Evolutionary conservation across 53 echinoderm and acorn worm species (phyloP).

Genomic region (Holothuria scabra): DNA sequence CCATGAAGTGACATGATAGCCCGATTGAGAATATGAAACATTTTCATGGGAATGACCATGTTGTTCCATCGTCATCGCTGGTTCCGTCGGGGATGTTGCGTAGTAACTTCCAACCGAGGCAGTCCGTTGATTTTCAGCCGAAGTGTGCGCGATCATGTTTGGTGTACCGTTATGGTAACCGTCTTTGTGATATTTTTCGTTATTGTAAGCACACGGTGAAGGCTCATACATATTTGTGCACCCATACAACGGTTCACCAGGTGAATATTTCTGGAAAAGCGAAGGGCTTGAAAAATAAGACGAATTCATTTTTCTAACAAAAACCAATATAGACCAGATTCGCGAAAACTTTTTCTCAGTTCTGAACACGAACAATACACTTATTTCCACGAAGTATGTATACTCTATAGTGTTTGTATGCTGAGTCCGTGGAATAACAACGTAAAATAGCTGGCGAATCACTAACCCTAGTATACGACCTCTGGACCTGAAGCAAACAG

Average conservation of each 20-base stretch:
- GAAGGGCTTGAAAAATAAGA: constrained; percentile 29
- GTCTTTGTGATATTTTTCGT: constrained; percentile 41
- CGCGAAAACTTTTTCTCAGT: background rate
- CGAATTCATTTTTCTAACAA: constrained; percentile 30
- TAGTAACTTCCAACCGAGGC: constrained; percentile 43
- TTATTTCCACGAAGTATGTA: constrained; percentile 12
- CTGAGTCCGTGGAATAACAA: background rate
- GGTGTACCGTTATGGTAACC: background rate
- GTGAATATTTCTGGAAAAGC: constrained; percentile 27
- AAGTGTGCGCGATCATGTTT: constrained; percentile 23
- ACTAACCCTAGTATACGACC: background rate
- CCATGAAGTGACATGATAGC: constrained; percentile 21
- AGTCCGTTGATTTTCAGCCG: constrained; percentile 37
- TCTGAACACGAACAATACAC: background rate
- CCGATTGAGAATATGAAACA: background rate
- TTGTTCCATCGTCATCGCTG: constrained; percentile 13
- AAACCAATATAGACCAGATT: background rate
- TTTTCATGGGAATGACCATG: background rate
- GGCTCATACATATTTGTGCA: constrained; percentile 22
- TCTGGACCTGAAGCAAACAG: constrained; percentile 47
- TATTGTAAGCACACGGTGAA: constrained; percentile 40
- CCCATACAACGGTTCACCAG: constrained; percentile 24
- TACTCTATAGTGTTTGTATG: constrained; percentile 5
- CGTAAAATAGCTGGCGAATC: too few relatives aligned
- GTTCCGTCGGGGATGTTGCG: constrained; percentile 30